Base-by-base conservation (phyloP, 2,888 invertebrate genomes). In the Eristalis arbustorum region DNA sequence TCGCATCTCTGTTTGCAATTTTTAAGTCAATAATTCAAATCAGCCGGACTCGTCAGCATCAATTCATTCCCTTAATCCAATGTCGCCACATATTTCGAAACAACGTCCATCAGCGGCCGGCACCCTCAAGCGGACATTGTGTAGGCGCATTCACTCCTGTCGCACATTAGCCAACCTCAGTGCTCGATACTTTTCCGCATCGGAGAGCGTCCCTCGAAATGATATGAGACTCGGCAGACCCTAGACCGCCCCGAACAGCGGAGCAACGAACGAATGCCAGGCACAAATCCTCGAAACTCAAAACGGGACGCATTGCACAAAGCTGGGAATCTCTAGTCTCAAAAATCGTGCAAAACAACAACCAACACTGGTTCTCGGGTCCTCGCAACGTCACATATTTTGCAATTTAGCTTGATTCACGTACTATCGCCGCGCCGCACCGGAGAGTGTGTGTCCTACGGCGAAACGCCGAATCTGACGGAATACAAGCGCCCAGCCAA, bases 381-480 rank as follows among this genome's bases (percentile, higher is more conserved):
- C n/a, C 75, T 63, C 31, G 57, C 61, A 23, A 62, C 68, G 77
- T 77, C 76, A 81, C 68, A 77, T 73, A 81, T 73, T 81, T 85
- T 81, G 63, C 34, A 68, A 77, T 77, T 81, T 73, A 71, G 59
- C 77, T 85, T 78, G 69, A 85, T 85, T 42, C 85, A 85, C 77
- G 69, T 82, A 78, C 74, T 49, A n/a, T 49, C 49, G 31, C 3
- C 40, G 18, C 13, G 18, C 28, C 8, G 14, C n/a, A n/a, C 13
- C 23, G 23, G 13, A n/a, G 63, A 66, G 67, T 56, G 23, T 34
- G 69, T 74, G 69, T 77, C 80, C 84, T 77, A 69, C 61, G 73
- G 76, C 37, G 72, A 76, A 84, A 84, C 76, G 72, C 59, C 62
- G 57, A 82, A 74, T 82, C 73, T 37, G 73, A 11, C 31, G 49